A percentile compares a stretch with the other conserved stretches of the same genome.
Evolutionary conservation across 2,797 vertebrate genomes (phyloP).

Genomic region (Australoheros facetus): DNA sequence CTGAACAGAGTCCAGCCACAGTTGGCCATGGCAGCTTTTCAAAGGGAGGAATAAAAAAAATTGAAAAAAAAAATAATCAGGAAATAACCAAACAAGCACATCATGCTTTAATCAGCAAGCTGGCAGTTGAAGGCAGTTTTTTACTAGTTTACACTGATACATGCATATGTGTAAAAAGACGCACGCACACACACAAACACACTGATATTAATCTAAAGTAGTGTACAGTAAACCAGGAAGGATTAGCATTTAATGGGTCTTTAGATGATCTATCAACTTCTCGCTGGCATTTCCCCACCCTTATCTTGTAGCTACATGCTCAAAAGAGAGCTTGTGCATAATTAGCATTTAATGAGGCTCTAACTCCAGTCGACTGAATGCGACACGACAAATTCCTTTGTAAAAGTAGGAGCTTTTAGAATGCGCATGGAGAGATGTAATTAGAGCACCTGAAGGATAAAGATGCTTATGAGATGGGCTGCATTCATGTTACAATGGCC

Average conservation of each 20-base stretch:
- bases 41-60: slow-evolving; percentile 15
- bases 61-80: slow-evolving; percentile 25
- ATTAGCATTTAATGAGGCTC: slow-evolving; percentile 70
- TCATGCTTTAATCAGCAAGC: slow-evolving; percentile 73
- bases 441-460: slow-evolving; percentile 11
- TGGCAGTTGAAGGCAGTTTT: slow-evolving; percentile 51
- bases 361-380: slow-evolving; percentile 42
- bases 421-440: slow-evolving; percentile 52
- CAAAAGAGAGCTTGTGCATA: slow-evolving; percentile 55
- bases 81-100: slow-evolving; percentile 67
- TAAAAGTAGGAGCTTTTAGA: slow-evolving; percentile 14
- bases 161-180: slow-evolving; percentile 41
- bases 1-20: slow-evolving; percentile 39
- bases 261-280: slow-evolving; percentile 69
- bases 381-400: slow-evolving; percentile 55
- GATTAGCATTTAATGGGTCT: slow-evolving; percentile 79
- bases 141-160: slow-evolving; percentile 16
- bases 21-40: slow-evolving; percentile 40
- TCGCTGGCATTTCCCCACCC: slow-evolving; percentile 38
- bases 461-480: slow-evolving; percentile 5
- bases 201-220: slow-evolving; percentile 72
- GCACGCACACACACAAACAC: slow-evolving; percentile 16
- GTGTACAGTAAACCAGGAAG: slow-evolving; percentile 58
- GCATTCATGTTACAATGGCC: not conserved
- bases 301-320: slow-evolving; percentile 51